phyloP scores from a whole-genome alignment of 2,797 vertebrate species.

The Smutsia gigantea region DNA sequence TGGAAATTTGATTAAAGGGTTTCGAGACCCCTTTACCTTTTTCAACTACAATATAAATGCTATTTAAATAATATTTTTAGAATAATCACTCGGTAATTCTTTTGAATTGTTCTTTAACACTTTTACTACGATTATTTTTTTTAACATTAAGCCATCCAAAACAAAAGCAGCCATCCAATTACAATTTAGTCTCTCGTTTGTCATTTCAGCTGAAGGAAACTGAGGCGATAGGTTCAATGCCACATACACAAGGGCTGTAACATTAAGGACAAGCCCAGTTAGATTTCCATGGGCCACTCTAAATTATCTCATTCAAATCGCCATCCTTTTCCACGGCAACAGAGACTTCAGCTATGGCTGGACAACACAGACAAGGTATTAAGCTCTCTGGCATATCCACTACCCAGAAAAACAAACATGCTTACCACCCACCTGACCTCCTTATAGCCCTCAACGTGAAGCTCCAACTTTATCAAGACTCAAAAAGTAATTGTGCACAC shows the following conservation, averaged over 20 bases:
- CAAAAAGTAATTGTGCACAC: not conserved
- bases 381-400: not conserved
- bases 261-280: not conserved
- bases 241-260: not conserved
- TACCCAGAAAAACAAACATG: slow-evolving; percentile 56
- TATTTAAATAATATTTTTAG: slow-evolving; percentile 32
- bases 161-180: slow-evolving; percentile 32
- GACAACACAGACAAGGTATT: slow-evolving; percentile 41
- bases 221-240: not conserved
- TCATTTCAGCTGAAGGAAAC: slow-evolving; percentile 12
- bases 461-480: slow-evolving; percentile 14
- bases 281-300: not conserved
- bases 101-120: slow-evolving; percentile 20
- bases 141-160: slow-evolving; percentile 5
- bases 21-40: not conserved
- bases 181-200: not conserved
- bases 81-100: not conserved
- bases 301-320: slow-evolving; percentile 34
- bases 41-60: not conserved
- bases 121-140: slow-evolving; percentile 23
- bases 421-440: not conserved
- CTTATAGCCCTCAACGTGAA: not conserved
- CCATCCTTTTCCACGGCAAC: slow-evolving; percentile 35
- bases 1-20: not conserved
- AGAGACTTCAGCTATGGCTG: slow-evolving; percentile 46